Evolutionary conservation across 2,888 invertebrate species (phyloP).

Genomic region (Diabrotica balteata): DNA sequence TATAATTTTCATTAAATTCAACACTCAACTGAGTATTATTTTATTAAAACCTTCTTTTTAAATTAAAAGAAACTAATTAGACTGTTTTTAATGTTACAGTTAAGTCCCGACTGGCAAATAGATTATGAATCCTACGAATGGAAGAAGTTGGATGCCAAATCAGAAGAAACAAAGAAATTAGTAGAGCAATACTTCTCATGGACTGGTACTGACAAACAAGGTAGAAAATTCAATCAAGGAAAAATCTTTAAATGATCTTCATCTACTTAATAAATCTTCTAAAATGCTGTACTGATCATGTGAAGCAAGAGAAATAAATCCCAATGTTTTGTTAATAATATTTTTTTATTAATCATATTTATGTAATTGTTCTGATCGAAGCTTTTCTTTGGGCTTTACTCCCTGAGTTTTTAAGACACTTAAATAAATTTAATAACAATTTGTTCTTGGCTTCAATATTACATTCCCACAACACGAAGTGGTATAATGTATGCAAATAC

Average conservation of each 20-base stretch:
- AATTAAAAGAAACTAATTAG: too few species aligned
- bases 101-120: slow-evolving; percentile 92
- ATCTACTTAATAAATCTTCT: background rate
- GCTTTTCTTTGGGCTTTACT: background rate
- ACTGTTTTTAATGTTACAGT: slow-evolving; percentile 59
- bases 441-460: background rate
- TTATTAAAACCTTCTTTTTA: too few species aligned
- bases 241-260: slow-evolving; percentile 91
- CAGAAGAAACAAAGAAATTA: slow-evolving; percentile 82
- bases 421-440: background rate
- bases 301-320: slow-evolving; percentile 2
- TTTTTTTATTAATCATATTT: background rate
- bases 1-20: too few species aligned
- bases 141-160: slow-evolving; percentile 87
- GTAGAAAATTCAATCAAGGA: slow-evolving; percentile 96
- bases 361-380: background rate
- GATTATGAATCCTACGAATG: slow-evolving; percentile 97
- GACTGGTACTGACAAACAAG: slow-evolving; percentile 84
- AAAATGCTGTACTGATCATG: background rate
- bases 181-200: slow-evolving; percentile 91
- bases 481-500: too few species aligned
- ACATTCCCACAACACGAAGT: too few species aligned
- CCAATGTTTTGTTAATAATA: background rate
- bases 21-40: too few species aligned
- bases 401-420: background rate